These are phyloP conservation scores for Tangara arthus DNA, from an alignment of 2,797 vertebrate genomes.

Conservation along the genomic window DNA sequence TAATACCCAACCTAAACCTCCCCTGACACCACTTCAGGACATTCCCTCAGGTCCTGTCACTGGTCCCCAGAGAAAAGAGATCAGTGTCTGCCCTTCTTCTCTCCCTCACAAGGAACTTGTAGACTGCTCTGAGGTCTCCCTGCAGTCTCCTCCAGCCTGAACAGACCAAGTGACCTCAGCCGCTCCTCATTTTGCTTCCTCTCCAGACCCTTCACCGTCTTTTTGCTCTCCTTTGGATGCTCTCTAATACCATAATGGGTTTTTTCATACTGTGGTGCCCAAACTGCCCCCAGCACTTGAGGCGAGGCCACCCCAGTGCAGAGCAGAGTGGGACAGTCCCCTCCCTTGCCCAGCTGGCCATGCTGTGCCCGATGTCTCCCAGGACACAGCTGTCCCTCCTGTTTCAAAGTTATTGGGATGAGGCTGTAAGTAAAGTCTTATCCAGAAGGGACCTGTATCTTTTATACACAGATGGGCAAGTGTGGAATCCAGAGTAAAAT, in stretches of 20 bases:
- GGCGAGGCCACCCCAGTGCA: background rate
- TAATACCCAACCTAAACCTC: background rate
- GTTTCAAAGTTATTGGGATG: background rate
- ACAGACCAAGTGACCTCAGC: background rate
- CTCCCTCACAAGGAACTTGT: background rate
- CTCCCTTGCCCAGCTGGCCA: fast-evolving
- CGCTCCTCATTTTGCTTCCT: background rate
- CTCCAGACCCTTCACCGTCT: background rate
- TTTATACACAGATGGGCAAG: background rate
- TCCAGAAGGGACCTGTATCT: background rate
- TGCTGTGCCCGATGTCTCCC: fast-evolving
- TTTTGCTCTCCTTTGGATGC: background rate
- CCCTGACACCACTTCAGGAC: background rate
- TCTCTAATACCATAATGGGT: background rate
- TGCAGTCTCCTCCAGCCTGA: background rate
- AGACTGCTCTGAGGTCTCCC: background rate
- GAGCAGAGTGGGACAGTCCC: background rate
- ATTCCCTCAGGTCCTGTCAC: background rate
- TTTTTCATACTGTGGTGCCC: background rate
- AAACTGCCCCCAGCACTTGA: fast-evolving
- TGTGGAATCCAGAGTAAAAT: background rate
- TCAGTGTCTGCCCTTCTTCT: background rate
- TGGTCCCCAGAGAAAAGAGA: no score
- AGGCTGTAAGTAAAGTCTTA: background rate
- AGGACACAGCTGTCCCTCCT: background rate